phyloP scores from a whole-genome alignment of 1,140 invertebrate species.

The Limonius californicus region DNA sequence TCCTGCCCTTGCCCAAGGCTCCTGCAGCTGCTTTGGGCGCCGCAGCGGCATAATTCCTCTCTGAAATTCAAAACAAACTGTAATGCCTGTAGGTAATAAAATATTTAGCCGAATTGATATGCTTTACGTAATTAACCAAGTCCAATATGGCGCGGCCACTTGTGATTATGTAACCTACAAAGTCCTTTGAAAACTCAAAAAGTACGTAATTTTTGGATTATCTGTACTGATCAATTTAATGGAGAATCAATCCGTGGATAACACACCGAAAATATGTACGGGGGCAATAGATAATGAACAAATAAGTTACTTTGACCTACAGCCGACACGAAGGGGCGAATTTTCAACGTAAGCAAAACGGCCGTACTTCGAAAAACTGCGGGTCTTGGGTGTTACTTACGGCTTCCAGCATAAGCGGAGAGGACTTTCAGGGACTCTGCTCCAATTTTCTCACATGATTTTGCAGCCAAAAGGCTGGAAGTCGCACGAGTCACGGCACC shows the following conservation, averaged over 20 bases:
- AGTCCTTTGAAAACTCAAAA: no score
- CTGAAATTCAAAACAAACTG: conserved; percentile 30
- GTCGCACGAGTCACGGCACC: conserved; percentile 43
- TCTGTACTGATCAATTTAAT: no score
- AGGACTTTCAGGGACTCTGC: conserved; percentile 41
- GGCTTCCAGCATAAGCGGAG: conserved; percentile 23
- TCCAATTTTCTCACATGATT: conserved; percentile 44
- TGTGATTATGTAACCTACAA: conserved; percentile 9
- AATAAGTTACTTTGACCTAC: background rate
- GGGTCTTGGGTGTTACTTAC: no score
- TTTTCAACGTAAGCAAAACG: no score
- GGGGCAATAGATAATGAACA: no score
- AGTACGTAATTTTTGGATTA: no score
- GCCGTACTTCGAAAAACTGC: no score
- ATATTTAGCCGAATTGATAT: background rate
- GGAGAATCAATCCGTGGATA: no score
- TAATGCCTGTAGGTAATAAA: background rate
- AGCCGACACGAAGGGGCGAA: background rate
- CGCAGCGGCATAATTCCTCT: conserved; percentile 32
- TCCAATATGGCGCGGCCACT: conserved; percentile 2
- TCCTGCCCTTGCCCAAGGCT: conserved; percentile 59
- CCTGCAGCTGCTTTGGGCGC: conserved; percentile 49
- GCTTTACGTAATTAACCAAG: conserved; percentile 5
- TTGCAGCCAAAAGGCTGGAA: conserved; percentile 46
- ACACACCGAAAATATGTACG: no score